Base-by-base conservation (phyloP, 2,888 invertebrate species). In the Cheilosia pagana region DNA sequence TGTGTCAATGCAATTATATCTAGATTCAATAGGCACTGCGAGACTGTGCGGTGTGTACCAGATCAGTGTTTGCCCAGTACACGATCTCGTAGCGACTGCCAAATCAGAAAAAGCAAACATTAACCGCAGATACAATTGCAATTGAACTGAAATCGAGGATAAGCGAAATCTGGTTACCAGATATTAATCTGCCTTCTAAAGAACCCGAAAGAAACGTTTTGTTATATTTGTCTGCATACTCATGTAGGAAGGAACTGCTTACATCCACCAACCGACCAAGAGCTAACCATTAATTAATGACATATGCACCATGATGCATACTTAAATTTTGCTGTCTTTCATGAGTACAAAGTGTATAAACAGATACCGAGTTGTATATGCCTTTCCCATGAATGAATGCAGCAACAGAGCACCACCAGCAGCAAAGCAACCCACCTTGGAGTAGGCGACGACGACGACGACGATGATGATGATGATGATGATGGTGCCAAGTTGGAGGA, bases 1-100 rank as follows among this genome's bases (percentile, higher is more conserved):
- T 71, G 71, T 85, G 81, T 75, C 70, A 75, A 76, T 81, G 75
- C 70, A 85, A 81, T 85, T 76, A 81, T 81, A 81, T 81, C 81
- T 85, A 85, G 67, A 78, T 76, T 81, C 68, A 81, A 52, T 78
- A 65, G 57, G 5, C 60, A 55, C 53, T 19, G 14, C 1, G 52
- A 2, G 71, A 12, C 23, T 25, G 8, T 19, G 45, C 10, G 19
- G n/a, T 60, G 43, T 53, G 21, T 28, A 5, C 12, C 39, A 68
- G 60, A n/a, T 43, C 60, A 41, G 35, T 35, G 23, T 1, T 45
- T 35, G 53, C 23, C n/a, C n/a, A 14, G 48, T 25, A 28, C 57
- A 65, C 71, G 60, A 48, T 70, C 35, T 55, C 35, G 62, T 31
- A 67, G 43, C 16, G 19, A 35, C 71, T 57, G 16, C 16, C 50